These are phyloP conservation scores for Ruditapes philippinarum DNA, from an alignment of 1,140 invertebrate genomes.

Conservation along the genomic window DNA sequence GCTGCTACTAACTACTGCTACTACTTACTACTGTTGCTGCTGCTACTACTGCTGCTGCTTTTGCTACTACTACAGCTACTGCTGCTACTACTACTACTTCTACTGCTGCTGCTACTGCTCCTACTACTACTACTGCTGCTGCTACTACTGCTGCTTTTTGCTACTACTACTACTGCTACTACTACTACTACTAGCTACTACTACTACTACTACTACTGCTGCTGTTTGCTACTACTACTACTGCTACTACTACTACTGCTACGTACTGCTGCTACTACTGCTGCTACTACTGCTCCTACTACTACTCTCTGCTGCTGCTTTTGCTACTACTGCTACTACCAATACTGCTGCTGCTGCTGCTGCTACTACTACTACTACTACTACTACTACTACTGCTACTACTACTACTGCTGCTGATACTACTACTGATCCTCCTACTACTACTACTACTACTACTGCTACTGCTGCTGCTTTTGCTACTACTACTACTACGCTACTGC, in stretches of 20 bases:
- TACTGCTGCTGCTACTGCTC: conserved; percentile 34
- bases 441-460: conserved; percentile 6
- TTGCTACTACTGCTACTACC: conserved; percentile 31
- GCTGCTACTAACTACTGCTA: conserved; percentile 46
- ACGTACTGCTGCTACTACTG: conserved; percentile 13
- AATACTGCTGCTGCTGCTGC: conserved; percentile 31
- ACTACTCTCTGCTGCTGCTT: conserved; percentile 24
- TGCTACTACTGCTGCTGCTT: conserved; percentile 42
- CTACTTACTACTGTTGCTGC: conserved; percentile 38
- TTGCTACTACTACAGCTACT: conserved; percentile 39
- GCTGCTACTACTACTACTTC: background rate
- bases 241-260: conserved; percentile 43
- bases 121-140: conserved; percentile 24
- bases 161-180: conserved; percentile 42
- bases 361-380: background rate
- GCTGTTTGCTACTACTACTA: conserved; percentile 11
- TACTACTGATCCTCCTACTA: background rate
- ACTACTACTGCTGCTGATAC: conserved; percentile 31
- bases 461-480: conserved; percentile 22
- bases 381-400: conserved; percentile 12
- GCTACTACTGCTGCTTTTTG: background rate
- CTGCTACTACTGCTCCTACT: conserved; percentile 48
- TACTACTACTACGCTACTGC: conserved; percentile 13
- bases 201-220: conserved; percentile 27
- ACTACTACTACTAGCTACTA: conserved; percentile 26